A percentile compares a stretch with the other conserved stretches of the same genome.
Conservation (phyloP, 2,113 vertebrate genomes). For the Anolis sagrei region DNA sequence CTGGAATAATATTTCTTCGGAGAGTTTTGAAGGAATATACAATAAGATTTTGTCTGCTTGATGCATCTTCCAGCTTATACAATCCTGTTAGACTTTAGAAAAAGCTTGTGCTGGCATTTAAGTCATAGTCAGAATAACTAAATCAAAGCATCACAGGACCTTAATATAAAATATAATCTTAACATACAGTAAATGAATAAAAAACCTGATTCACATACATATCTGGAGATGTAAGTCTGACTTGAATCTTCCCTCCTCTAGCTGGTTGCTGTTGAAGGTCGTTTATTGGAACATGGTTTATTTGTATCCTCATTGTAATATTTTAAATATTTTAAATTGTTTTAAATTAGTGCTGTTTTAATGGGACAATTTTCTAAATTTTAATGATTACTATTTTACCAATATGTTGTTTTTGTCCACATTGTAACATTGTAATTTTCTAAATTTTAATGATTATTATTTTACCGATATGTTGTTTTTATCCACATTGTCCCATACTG, state of each 20-base stretch:
- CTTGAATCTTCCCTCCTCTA: neutral
- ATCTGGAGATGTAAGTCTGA: neutral
- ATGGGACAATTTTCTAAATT: too few relatives aligned
- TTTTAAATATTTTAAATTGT: too few relatives aligned
- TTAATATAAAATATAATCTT: neutral
- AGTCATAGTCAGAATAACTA: neutral
- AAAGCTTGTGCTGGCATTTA: neutral
- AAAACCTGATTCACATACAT: neutral
- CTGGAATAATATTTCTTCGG: neutral
- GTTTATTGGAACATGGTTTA: too few relatives aligned
- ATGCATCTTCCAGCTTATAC: too few relatives aligned
- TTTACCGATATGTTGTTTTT: neutral
- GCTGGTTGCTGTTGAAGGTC: too few relatives aligned
- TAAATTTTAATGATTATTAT: too few relatives aligned
- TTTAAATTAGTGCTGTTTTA: too few relatives aligned
- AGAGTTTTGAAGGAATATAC: neutral
- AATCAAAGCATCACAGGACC: neutral
- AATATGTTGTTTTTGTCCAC: neutral
- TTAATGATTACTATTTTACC: too few relatives aligned
- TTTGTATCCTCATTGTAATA: too few relatives aligned
- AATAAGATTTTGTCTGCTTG: neutral
- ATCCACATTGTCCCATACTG: too few relatives aligned
- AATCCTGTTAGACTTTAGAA: neutral
- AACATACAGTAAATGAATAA: neutral
- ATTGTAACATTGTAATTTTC: too few relatives aligned